A percentile compares a stretch with the other conserved stretches of the same genome.
Evolutionary conservation across 2,113 vertebrate species (phyloP).

Genomic region (Saimiri boliviensis): DNA sequence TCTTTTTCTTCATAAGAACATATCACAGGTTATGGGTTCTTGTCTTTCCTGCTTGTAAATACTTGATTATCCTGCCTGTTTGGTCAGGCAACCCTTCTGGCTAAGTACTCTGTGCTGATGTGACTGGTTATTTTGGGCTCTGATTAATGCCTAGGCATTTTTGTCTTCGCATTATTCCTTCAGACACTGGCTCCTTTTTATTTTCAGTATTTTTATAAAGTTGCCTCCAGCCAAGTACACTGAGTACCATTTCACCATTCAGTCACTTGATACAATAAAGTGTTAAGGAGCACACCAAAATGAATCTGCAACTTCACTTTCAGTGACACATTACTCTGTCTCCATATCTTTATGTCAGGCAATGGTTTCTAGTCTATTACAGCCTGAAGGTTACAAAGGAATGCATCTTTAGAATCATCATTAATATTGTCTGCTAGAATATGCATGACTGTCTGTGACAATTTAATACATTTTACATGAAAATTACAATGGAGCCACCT

Average conservation of each 20-base stretch:
- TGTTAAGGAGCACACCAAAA: background rate
- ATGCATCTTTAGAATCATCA: constrained; percentile 54
- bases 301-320: constrained; percentile 54
- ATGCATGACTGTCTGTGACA: constrained; percentile 51
- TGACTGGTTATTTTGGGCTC: background rate
- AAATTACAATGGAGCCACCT: constrained; percentile 13
- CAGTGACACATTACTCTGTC: constrained; percentile 59
- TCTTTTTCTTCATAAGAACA: background rate
- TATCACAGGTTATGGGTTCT: background rate
- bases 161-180: constrained; percentile 28
- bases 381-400: constrained; percentile 57
- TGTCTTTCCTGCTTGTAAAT: background rate
- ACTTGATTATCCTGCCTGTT: background rate
- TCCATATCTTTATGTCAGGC: constrained; percentile 42
- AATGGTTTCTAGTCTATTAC: constrained; percentile 48
- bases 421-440: constrained; percentile 69
- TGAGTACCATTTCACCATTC: constrained; percentile 46
- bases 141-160: background rate
- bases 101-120: background rate
- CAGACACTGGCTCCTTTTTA: background rate
- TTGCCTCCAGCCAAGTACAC: constrained; percentile 55
- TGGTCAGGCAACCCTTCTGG: background rate
- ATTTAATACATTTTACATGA: constrained; percentile 61
- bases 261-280: background rate
- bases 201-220: constrained; percentile 25